These are phyloP conservation scores for Brachystomella parvula DNA, from an alignment of 1,140 invertebrate species.

Conservation along the genomic window DNA sequence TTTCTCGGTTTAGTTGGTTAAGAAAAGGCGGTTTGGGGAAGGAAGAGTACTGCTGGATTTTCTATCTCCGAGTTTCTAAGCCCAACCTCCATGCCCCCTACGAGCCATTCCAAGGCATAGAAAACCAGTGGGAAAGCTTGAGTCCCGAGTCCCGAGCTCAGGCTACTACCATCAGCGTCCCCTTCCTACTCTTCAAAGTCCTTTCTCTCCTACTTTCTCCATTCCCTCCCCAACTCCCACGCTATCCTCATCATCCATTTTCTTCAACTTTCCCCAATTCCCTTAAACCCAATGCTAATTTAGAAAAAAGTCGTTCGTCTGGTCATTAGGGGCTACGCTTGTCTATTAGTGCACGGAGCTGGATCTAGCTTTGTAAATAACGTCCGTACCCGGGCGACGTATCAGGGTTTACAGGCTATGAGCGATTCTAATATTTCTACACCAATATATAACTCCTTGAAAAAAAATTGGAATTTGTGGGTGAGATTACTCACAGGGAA, in stretches of 20 bases:
- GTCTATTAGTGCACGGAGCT: no score
- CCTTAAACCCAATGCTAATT: background rate
- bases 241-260: background rate
- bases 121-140: background rate
- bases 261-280: background rate
- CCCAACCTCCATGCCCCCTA: conserved; percentile 12
- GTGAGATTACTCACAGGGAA: no score
- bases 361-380: no score
- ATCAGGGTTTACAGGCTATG: no score
- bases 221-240: background rate
- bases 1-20: conserved; percentile 34
- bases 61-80: background rate
- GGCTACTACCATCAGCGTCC: background rate
- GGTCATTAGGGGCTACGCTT: no score
- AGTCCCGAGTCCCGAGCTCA: background rate
- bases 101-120: background rate
- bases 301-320: no score
- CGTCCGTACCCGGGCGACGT: no score
- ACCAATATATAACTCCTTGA: no score
- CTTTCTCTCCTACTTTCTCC: background rate
- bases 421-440: no score
- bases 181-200: background rate
- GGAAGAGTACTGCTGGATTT: no score
- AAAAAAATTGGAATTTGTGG: no score
- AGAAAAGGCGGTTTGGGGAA: background rate